These are phyloP conservation scores for Polydrusus tereticollis DNA, from an alignment of 2,888 invertebrate species.

Conservation along the genomic window DNA sequence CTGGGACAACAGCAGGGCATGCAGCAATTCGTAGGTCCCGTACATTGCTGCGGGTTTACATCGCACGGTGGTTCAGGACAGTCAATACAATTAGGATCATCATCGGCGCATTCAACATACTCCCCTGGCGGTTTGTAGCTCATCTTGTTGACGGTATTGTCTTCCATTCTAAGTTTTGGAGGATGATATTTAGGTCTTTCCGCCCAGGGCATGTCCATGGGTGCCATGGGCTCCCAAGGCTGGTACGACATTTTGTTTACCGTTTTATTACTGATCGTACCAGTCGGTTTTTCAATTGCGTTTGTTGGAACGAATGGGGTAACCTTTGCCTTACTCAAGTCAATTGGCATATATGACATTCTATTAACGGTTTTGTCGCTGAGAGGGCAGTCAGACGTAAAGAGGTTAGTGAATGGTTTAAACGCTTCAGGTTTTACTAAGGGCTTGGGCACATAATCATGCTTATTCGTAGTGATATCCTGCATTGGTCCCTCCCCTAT, in stretches of 20 bases:
- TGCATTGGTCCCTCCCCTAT: conserved; percentile 78
- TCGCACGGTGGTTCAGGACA: conserved; percentile 61
- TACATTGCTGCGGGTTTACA: conserved; percentile 44
- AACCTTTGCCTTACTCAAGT: conserved; percentile 61
- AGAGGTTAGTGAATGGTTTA: conserved; percentile 60
- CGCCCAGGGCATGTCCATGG: conserved; percentile 67
- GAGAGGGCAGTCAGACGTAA: conserved; percentile 64
- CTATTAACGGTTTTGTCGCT: conserved; percentile 72
- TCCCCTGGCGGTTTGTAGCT: conserved; percentile 75
- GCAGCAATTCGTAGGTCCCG: conserved; percentile 57
- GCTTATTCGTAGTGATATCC: conserved; percentile 79
- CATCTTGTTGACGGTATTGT: conserved; percentile 73
- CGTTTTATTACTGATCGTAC: conserved; percentile 63
- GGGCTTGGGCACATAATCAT: conserved; percentile 78
- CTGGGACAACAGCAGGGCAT: conserved; percentile 64
- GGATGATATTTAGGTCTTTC: conserved; percentile 64
- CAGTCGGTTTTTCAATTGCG: conserved; percentile 59
- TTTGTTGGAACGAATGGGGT: conserved; percentile 59
- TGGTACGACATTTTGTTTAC: conserved; percentile 68
- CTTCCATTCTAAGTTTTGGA: conserved; percentile 68
- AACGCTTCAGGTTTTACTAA: conserved; percentile 68
- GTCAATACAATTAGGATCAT: conserved; percentile 70
- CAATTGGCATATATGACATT: conserved; percentile 70
- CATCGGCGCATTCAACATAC: conserved; percentile 71
- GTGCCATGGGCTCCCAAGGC: conserved; percentile 64